Evolutionary conservation across 2,888 invertebrate species (phyloP), one percentile per base, ranked within the genome.

Genomic region (Habrosyne pyritoides): DNA sequence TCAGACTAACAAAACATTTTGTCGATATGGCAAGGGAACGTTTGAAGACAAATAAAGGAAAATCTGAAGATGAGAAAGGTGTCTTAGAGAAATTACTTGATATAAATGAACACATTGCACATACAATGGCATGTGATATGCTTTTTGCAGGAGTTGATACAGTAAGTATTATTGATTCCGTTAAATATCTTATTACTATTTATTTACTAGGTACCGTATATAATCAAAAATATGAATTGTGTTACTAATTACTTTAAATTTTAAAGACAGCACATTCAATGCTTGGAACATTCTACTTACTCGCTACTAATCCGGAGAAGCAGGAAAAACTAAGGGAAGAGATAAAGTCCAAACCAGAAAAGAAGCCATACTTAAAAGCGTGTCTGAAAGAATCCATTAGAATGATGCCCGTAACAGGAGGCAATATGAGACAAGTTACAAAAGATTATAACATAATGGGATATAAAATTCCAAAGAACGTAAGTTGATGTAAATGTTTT

Each of bases 301-400:
- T 97, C 21, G 94, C 96, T 0, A 89, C 81, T 48, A 93, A 96
- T 82, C 93, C 86, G 5, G 93, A 94, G 0, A 94, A 94, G 53
- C 97, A 97, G 79, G 83, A 93, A 4, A 93, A 91, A 66, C 82
- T 96, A 3, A 89, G 94, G 18, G 79, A 93, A 48, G 95, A 96
- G 77, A 70, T 95, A 7, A 57, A 83, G 0, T 79, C 76, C 0
- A 79, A 69, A 2, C 52, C 72, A 0, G 74, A 73, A 1, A 84
- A 53, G 77, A 84, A 94, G 60, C 91, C 93, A 0, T 96, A 95
- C 69, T 75, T 97, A 21, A 94, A 93, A 60, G 96, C 96, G 0
- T 95, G 95, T 66, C 93, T 97, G 36, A 96, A 96, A 74, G 96
- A 97, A 81, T 91, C 94, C 0, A 78, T 95, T 56, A 91, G 96